Evolutionary conservation across 2,888 invertebrate species (phyloP), one percentile per base, ranked within the genome.

Genomic region (Coelogynopora nodosa): DNA sequence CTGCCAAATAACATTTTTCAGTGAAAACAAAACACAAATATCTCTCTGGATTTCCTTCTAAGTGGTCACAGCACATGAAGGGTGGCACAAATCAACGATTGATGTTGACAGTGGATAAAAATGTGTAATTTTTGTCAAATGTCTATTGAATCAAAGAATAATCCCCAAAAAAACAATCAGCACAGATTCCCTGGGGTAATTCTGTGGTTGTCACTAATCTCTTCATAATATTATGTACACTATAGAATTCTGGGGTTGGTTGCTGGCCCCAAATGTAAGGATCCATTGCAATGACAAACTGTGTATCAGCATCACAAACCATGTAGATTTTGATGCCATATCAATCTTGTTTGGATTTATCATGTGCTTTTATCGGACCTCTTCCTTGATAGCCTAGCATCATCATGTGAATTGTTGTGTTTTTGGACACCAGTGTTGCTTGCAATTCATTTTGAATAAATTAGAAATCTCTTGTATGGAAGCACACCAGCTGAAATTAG

Each of bases 71-170:
- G 23, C 23, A 26, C 74, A 74, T 74, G 74, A 26, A 13, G 2
- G 74, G 74, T n/a, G 23, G 74, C 74, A 74, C 74, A 74, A 74
- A 74, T 74, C 74, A 26, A 74, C 74, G 27, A 74, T 74, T 74
- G 23, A 10, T 26, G 23, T 74, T 74, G 74, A 74, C 74, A 74
- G 74, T 74, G 5, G 18, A 10, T 74, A 74, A 74, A 74, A 74
- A 26, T n/a, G 74, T 74, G 23, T n/a, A 74, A 26, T 74, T 74
- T 74, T 26, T 5, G 74, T 74, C 74, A 74, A 74, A 74, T 74
- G 74, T 74, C 74, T 23, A 74, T 74, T 74, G 74, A 74, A 74
- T 74, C 74, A 74, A 74, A 74, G 74, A 74, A 74, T 74, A 74
- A 74, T 74, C 27, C 74, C 27, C 74, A 74, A 74, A 74, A 74